These are phyloP conservation scores for Sakesphorus luctuosus DNA, from an alignment of 2,113 vertebrate genomes.

Conservation along the genomic window DNA sequence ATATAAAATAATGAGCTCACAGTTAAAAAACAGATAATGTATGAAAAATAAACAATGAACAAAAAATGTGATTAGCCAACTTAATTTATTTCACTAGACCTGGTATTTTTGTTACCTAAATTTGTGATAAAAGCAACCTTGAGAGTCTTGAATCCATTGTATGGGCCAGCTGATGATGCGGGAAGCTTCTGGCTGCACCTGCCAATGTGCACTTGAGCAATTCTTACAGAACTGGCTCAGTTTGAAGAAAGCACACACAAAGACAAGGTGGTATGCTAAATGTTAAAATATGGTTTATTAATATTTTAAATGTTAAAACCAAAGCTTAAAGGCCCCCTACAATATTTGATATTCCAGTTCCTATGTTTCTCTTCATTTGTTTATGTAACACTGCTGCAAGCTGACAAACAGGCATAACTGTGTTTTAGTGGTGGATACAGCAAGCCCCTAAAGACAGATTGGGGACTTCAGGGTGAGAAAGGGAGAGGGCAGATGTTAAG, in stretches of 20 bases:
- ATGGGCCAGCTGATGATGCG: neutral
- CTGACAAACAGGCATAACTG: neutral
- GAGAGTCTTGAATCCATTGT: neutral
- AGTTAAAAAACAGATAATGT: neutral
- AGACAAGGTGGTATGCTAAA: neutral
- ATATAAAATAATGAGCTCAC: constrained; percentile 8
- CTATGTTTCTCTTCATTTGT: neutral
- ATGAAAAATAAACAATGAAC: neutral
- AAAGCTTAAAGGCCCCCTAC: neutral
- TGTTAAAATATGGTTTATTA: neutral
- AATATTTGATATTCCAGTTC: neutral
- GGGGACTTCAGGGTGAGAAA: neutral
- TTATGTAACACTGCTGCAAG: neutral
- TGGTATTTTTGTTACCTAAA: neutral
- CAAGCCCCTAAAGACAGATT: neutral
- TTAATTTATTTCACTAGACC: neutral
- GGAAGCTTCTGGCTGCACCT: neutral
- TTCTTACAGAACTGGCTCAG: neutral
- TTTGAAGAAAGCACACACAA: neutral
- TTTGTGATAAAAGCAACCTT: neutral
- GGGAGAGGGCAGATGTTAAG: neutral
- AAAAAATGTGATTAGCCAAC: neutral
- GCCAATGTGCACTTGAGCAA: neutral
- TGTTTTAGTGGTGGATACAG: neutral
- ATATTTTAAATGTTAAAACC: neutral